These are phyloP conservation scores for Eudemis profundana DNA, from an alignment of 2,888 invertebrate genomes.

Conservation along the genomic window DNA sequence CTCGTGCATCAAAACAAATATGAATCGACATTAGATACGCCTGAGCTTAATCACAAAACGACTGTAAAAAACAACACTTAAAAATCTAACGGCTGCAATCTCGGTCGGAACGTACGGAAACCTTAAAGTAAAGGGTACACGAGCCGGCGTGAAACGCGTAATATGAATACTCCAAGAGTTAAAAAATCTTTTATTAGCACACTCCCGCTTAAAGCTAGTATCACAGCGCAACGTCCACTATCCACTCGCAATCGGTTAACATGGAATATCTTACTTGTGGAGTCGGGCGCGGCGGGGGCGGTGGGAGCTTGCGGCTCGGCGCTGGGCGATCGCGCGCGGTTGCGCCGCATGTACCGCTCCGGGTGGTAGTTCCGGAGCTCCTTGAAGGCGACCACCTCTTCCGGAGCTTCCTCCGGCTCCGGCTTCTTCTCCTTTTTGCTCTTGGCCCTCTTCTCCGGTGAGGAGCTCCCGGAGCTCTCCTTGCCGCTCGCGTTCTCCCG, in stretches of 20 bases:
- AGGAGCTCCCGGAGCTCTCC: conserved; percentile 53
- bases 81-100: conserved; percentile 2
- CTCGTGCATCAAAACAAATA: conserved; percentile 10
- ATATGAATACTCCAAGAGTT: conserved; percentile 80
- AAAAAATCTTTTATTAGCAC: conserved; percentile 79
- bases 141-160: conserved; percentile 64
- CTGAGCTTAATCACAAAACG: background rate
- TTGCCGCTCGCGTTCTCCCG: conserved; percentile 48
- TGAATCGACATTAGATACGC: background rate
- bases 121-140: conserved; percentile 68
- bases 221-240: conserved; percentile 63
- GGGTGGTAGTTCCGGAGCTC: conserved; percentile 85
- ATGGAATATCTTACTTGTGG: conserved; percentile 81
- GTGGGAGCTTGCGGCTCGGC: conserved; percentile 69
- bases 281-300: conserved; percentile 32
- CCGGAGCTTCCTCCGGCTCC: conserved; percentile 50
- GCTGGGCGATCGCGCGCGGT: conserved; percentile 86
- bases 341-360: conserved; percentile 88
- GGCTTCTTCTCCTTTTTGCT: conserved; percentile 52
- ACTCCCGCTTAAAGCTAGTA: conserved; percentile 70
- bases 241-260: conserved; percentile 60
- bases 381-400: conserved; percentile 79
- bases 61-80: conserved; percentile 3
- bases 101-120: background rate
- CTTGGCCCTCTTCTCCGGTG: conserved; percentile 60